Evolutionary conservation across 2,113 vertebrate species (phyloP), one percentile per base, ranked within the genome.

Genomic region (Cheilinus undulatus): DNA sequence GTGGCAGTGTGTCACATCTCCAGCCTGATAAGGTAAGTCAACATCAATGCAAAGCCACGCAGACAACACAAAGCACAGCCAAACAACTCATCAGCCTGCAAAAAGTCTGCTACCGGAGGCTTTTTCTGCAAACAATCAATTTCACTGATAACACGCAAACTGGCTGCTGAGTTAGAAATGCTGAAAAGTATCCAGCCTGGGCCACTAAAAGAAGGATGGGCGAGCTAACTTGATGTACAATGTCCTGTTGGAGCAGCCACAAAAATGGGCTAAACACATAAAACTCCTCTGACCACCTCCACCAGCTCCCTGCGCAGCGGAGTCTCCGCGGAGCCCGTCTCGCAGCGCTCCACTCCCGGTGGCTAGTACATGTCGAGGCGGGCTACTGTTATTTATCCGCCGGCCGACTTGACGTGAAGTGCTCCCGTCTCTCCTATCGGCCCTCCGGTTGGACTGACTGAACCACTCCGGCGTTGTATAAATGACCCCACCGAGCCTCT

Each of bases 281-380:
- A 60, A 78, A 90, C 69, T 87, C 83, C 82, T 58, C 84, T 86
- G 91, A 88, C 86, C 83, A 82, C 75, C 76, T 81, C 48, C 48
- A 50, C n/a, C 82, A 69, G 88, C 88, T 88, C 89, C 76, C 74
- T 84, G 86, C 91, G 87, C 88, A 81, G 88, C 88, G 67, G 87
- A 92, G 86, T 85, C 86, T 79, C 82, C 84, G 78, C 85, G 71
- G 46, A 77, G 58, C 78, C 81, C 79, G 42, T 45, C 42, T 45
- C 42, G 19, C 42, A 9, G 6, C 42, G 42, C 42, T 60, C 83
- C 69, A 59, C 87, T 76, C 82, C 82, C 79, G 76, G 71, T 75
- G 90, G 74, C 78, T 73, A 9, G 12, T 75, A 67, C 87, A 73
- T 83, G 91, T 82, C 83, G 81, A 89, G 87, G 86, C 89, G 72